Evolutionary conservation across 2,113 vertebrate genomes (phyloP), one percentile per base, ranked within the genome.

Genomic region (Muntiacus reevesi): DNA sequence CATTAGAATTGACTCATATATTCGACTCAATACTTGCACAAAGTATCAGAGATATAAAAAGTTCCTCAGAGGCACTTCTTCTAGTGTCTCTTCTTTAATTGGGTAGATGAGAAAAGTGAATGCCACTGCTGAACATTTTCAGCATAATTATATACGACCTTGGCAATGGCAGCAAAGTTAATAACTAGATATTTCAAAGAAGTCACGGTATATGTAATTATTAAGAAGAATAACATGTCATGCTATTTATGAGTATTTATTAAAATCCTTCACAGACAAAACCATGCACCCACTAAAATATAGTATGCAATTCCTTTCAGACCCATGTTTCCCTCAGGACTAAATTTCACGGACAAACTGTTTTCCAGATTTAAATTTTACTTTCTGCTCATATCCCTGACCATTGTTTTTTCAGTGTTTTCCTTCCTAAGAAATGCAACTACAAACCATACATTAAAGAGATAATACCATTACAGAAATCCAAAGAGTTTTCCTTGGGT

Each of bases 141-240:
- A 82, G 64, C 89, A 92, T 96, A 97, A 97, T 97, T 98, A 93
- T 96, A 93, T 87, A 76, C 82, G 94, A 96, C 87, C 88, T 71
- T 87, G 89, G 95, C 81, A 97, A 83, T 95, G 88, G 33, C 47
- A 95, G 87, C 25, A 36, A 93, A 97, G 85, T 47, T 74, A 97
- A 95, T 92, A 94, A 95, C 17, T 79, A 97, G 27, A 64, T 92
- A 95, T 98, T 98, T 97, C 90, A 86, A 96, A 78, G 50, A 36
- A 94, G 59, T 85, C 84, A 76, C 55, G 47, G 17, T 93, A 76
- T 82, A 83, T 76, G 13, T 78, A 89, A 93, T 94, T 98, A 96
- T 64, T 96, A 36, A 83, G 52, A 98, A 60, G 40, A 97, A 96
- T 89, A 96, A 91, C n/a, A 87, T 84, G 47, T 40, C 82, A 62